Conservation (phyloP, 2,888 invertebrate species). For the Desoria tigrina region DNA sequence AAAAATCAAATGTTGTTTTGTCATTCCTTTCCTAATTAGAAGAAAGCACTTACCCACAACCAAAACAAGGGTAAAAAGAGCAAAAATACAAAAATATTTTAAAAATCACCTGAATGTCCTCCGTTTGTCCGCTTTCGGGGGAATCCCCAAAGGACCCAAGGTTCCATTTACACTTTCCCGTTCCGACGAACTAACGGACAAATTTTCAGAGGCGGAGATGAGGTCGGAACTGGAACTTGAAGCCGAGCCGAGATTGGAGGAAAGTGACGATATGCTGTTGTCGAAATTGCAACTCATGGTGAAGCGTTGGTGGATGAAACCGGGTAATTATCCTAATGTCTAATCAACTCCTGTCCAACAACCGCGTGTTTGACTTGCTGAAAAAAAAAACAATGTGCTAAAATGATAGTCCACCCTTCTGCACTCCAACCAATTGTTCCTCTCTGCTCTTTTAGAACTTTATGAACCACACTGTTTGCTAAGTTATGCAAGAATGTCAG, state of each 20-base stretch:
- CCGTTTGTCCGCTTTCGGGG: slow-evolving; percentile 41
- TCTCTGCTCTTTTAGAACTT: not conserved
- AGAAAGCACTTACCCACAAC: too few relatives aligned
- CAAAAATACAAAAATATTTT: too few relatives aligned
- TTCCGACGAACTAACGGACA: slow-evolving; percentile 17
- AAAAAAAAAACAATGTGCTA: not conserved
- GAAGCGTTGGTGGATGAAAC: not conserved
- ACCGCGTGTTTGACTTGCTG: not conserved
- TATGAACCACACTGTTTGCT: not conserved
- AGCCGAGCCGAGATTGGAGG: slow-evolving; percentile 12
- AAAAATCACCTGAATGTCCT: slow-evolving; percentile 41
- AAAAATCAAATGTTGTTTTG: too few relatives aligned
- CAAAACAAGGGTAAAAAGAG: too few relatives aligned
- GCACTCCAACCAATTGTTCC: not conserved
- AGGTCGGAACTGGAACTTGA: slow-evolving; percentile 28
- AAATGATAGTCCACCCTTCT: not conserved
- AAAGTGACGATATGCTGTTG: slow-evolving; percentile 8
- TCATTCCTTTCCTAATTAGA: too few relatives aligned
- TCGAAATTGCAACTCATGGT: slow-evolving; percentile 1
- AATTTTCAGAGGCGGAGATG: slow-evolving; percentile 24
- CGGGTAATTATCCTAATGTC: not conserved
- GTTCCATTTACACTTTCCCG: slow-evolving; percentile 25
- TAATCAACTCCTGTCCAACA: not conserved
- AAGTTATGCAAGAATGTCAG: not conserved
- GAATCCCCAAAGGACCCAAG: slow-evolving; percentile 36